phyloP scores from a whole-genome alignment of 2,888 invertebrate species.

The Ophioninae sp. region DNA sequence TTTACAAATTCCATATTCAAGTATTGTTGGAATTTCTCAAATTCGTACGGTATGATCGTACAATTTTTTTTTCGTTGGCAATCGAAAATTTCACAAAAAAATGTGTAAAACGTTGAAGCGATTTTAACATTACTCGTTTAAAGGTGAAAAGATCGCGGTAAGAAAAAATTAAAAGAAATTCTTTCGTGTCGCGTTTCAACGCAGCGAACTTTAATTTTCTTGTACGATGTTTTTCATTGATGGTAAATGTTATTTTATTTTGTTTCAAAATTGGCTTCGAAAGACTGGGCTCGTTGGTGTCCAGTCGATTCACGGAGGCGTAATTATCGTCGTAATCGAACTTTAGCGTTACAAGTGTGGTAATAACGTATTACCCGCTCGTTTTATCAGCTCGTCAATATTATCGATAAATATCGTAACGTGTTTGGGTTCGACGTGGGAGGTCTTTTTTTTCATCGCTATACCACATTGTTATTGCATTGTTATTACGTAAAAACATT shows the following conservation, averaged over 20 bases:
- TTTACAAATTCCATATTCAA: too few relatives aligned
- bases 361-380: conserved; percentile 16
- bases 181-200: too few relatives aligned
- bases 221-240: not conserved
- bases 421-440: not conserved
- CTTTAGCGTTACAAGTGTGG: not conserved
- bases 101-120: too few relatives aligned
- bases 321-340: not conserved
- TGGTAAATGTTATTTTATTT: not conserved
- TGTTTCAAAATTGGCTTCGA: not conserved
- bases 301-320: not conserved
- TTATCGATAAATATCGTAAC: conserved; percentile 36
- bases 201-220: not conserved
- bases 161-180: too few relatives aligned
- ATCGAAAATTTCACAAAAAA: too few relatives aligned
- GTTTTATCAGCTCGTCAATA: conserved; percentile 21
- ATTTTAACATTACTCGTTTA: too few relatives aligned
- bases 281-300: not conserved
- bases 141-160: too few relatives aligned
- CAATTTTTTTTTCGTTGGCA: too few relatives aligned
- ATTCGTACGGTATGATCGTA: too few relatives aligned
- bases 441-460: not conserved
- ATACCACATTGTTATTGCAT: not conserved
- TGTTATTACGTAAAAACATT: not conserved
- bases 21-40: too few relatives aligned